These are phyloP conservation scores for Microtus montanus DNA, from an alignment of 2,113 vertebrate species.

Conservation along the genomic window DNA sequence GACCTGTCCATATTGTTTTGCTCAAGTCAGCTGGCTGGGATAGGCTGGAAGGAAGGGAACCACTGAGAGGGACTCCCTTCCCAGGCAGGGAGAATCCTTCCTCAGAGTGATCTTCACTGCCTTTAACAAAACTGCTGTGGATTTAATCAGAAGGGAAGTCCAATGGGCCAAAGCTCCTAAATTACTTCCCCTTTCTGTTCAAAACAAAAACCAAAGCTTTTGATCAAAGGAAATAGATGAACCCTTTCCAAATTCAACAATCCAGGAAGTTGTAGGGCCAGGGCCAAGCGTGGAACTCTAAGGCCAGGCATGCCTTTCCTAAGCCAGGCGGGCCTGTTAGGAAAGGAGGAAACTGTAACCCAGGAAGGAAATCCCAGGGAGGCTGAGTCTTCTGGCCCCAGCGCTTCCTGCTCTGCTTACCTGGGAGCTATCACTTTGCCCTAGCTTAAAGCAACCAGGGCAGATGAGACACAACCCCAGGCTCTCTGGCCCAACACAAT, in stretches of 20 bases:
- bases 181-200: conserved; percentile 73
- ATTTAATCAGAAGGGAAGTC: conserved; percentile 73
- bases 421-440: background rate
- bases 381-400: background rate
- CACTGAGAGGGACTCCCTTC: background rate
- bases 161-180: conserved; percentile 64
- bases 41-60: background rate
- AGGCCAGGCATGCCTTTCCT: background rate
- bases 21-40: background rate
- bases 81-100: background rate
- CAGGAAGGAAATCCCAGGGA: background rate
- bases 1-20: background rate
- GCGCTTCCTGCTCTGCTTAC: background rate
- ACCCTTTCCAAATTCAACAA: conserved; percentile 67
- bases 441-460: background rate
- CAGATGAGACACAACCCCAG: background rate
- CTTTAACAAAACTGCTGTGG: conserved; percentile 3
- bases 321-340: background rate
- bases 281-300: background rate
- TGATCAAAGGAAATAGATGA: conserved; percentile 64
- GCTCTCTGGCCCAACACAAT: background rate
- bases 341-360: background rate
- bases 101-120: background rate
- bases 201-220: conserved; percentile 70
- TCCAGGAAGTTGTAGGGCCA: background rate